These are phyloP conservation scores for Papilio xuthus DNA, from an alignment of 1,140 invertebrate genomes.

Conservation along the genomic window DNA sequence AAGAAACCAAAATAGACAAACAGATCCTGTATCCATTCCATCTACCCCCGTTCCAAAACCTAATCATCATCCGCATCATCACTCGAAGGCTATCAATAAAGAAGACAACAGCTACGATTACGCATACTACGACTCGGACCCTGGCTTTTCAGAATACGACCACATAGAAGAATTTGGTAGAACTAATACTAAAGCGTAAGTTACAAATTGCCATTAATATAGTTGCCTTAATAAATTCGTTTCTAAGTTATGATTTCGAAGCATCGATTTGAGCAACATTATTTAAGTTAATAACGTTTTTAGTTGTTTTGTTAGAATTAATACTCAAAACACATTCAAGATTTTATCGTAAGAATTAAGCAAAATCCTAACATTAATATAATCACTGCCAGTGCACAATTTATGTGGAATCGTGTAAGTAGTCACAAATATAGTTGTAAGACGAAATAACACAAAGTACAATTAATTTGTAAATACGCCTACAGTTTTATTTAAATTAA, in stretches of 20 bases:
- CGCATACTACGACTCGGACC: constrained; percentile 84
- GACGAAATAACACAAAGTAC: constrained; percentile 35
- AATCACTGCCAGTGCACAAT: background rate
- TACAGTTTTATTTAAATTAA: constrained; percentile 37
- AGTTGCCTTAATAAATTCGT: constrained; percentile 56
- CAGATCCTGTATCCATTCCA: constrained; percentile 51
- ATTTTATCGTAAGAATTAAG: constrained; percentile 9
- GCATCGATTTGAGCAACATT: constrained; percentile 2
- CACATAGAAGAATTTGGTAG: constrained; percentile 81
- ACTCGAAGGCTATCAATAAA: constrained; percentile 66
- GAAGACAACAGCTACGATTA: constrained; percentile 86
- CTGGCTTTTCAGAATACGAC: constrained; percentile 81
- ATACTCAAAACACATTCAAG: constrained; percentile 18
- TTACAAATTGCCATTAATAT: constrained; percentile 73
- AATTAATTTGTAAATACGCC: constrained; percentile 41
- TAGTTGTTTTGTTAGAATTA: constrained; percentile 14
- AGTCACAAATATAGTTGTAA: constrained; percentile 36
- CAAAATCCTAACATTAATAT: constrained; percentile 9
- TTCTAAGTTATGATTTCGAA: constrained; percentile 45
- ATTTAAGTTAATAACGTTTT: constrained; percentile 4
- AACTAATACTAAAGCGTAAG: constrained; percentile 78
- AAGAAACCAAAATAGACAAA: constrained; percentile 47
- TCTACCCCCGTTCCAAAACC: constrained; percentile 54
- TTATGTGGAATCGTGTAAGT: background rate
- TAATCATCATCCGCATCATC: constrained; percentile 53